A percentile compares a stretch with the other conserved stretches of the same genome.
Conservation (phyloP, 2,888 invertebrate genomes). For the Pristionchus fissidentatus region DNA sequence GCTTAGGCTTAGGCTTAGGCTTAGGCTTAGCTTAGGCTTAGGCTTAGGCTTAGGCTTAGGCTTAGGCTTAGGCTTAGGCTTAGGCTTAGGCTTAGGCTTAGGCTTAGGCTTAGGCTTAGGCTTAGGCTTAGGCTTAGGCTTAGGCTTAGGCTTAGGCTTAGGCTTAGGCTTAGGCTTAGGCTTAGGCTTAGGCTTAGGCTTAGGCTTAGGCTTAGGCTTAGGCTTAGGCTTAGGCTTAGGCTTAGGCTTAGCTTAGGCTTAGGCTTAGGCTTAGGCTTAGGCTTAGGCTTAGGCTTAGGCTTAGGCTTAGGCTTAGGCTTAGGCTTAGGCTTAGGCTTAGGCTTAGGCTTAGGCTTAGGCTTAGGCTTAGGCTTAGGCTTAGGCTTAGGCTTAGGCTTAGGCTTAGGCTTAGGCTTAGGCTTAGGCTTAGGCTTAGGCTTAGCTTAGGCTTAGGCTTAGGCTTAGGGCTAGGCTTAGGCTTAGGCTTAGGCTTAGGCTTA, state of each 20-base stretch:
- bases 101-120: slow-evolving; percentile 45
- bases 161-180: slow-evolving; percentile 49
- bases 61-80: slow-evolving; percentile 52
- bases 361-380: slow-evolving; percentile 51
- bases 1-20: slow-evolving; percentile 48
- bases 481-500: slow-evolving; percentile 50
- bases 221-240: slow-evolving; percentile 50
- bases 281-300: slow-evolving; percentile 51
- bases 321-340: slow-evolving; percentile 50
- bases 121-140: slow-evolving; percentile 46
- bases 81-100: slow-evolving; percentile 50
- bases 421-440: slow-evolving; percentile 52
- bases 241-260: slow-evolving; percentile 51
- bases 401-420: slow-evolving; percentile 51
- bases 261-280: slow-evolving; percentile 51
- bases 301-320: slow-evolving; percentile 52
- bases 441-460: slow-evolving; percentile 50
- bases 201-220: slow-evolving; percentile 51
- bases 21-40: slow-evolving; percentile 51
- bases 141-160: slow-evolving; percentile 47
- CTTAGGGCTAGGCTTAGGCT: slow-evolving; percentile 51
- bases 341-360: slow-evolving; percentile 51
- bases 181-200: slow-evolving; percentile 50
- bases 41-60: slow-evolving; percentile 52
- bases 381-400: slow-evolving; percentile 49